These are phyloP conservation scores for Drusus annulatus DNA, from an alignment of 1,140 invertebrate species.

Conservation along the genomic window DNA sequence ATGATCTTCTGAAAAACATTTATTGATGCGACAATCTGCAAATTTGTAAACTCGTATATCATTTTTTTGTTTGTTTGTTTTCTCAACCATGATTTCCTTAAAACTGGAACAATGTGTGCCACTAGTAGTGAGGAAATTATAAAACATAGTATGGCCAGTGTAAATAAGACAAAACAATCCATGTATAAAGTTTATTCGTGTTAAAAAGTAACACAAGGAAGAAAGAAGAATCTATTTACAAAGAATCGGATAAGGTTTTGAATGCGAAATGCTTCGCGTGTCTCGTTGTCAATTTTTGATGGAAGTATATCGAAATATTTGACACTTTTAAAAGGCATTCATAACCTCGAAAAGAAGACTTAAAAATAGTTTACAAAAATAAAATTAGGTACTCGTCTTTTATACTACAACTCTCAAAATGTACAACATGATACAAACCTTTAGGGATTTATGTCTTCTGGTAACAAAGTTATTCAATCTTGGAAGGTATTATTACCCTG, in stretches of 20 bases:
- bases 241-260: constrained; percentile 14
- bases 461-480: no score
- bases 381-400: background rate
- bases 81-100: no score
- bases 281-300: background rate
- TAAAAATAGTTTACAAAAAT: constrained; percentile 31
- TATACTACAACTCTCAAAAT: constrained; percentile 2
- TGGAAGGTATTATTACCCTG: no score
- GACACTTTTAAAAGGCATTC: background rate
- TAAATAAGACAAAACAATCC: background rate
- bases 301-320: constrained; percentile 14
- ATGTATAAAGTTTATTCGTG: constrained; percentile 46
- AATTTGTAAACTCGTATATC: no score
- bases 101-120: no score
- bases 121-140: no score
- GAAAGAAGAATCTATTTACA: constrained; percentile 41
- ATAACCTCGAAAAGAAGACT: constrained; percentile 16
- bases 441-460: no score
- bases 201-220: constrained; percentile 34
- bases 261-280: background rate
- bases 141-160: no score
- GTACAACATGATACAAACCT: background rate
- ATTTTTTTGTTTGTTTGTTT: no score
- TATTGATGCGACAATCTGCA: no score
- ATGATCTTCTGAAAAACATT: no score